Base-by-base conservation (phyloP, 1,140 invertebrate species). In the Drosophila arizonae region DNA sequence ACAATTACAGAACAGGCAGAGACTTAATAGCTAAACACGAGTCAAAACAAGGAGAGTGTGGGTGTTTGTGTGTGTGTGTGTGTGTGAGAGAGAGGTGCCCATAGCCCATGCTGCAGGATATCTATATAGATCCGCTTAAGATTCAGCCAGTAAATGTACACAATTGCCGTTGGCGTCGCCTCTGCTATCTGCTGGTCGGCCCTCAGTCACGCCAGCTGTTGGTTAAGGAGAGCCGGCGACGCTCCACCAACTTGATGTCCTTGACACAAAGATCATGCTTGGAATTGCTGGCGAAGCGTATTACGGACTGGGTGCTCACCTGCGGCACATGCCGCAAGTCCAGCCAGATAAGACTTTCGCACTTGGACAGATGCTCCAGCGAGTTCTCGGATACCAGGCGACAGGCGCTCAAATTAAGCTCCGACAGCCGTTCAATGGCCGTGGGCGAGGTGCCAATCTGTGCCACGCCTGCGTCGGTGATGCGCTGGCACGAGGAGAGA, bases 401-500 rank as follows among this genome's bases (percentile, higher is more conserved):
- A 90, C 97, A 97, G 50, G 95, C 96, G 33, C 96, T 95, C 39
- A 98, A 91, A 91, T 97, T 96, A 0, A 97, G 90, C 41, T 93
- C 93, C 3, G 93, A 92, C 4, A 96, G 89, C 9, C 85, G 89
- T 8, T 46, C 75, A 10, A 80, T 92, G 4, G 91, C 91, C 51
- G 89, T 91, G 10, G 81, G 57, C 13, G 26, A 95, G 93, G 68
- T 94, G 10, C 95, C 95, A 30, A 98, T 93, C 86, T 97, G 96
- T 3, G 96, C 96, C n/a, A 98, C 95, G 30, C 97, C 97, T 6
- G 96, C 95, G 90, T 98, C 97, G 0, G 96, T 97, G 9, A 98
- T 93, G n/a, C 96, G 93, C 39, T 95, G 95, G 92, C 97, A 98
- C 33, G 95, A 96, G 13, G 96, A 97, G 9, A 98, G 92, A 92